phyloP scores from a whole-genome alignment of 2,797 vertebrate genomes.

The Spheniscus humboldti region DNA sequence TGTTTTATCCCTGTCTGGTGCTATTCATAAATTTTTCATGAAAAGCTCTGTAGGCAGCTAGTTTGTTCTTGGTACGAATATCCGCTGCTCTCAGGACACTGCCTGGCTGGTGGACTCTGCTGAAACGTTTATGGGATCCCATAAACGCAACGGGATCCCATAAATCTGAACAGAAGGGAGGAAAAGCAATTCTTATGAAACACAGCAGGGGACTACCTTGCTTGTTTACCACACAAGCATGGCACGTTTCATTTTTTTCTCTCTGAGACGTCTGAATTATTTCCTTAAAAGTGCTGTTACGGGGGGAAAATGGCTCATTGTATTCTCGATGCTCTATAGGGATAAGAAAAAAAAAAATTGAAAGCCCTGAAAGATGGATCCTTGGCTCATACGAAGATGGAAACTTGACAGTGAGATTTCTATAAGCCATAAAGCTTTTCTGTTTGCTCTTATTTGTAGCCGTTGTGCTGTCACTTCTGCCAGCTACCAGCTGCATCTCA shows the following conservation, averaged over 20 bases:
- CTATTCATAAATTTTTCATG: not conserved
- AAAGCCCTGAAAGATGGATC: not conserved
- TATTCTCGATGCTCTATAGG: not conserved
- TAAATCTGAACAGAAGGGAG: not conserved
- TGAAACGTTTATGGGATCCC: not conserved
- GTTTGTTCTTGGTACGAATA: not conserved
- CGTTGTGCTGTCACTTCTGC: not conserved
- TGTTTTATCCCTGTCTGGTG: not conserved
- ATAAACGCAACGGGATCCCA: not conserved
- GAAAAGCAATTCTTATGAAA: not conserved
- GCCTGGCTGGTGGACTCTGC: not conserved
- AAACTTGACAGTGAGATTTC: not conserved
- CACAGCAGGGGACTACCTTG: not conserved
- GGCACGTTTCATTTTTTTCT: fast-evolving
- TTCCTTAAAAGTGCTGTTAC: not conserved
- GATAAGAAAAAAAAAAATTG: not conserved
- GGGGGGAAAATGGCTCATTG: not conserved
- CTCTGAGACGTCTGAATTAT: not conserved
- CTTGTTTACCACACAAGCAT: not conserved
- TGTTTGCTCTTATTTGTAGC: not conserved
- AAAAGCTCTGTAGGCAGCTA: not conserved
- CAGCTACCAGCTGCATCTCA: not conserved
- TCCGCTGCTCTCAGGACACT: not conserved
- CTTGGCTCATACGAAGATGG: not conserved
- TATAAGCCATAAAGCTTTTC: not conserved